Evolutionary conservation across 1,140 invertebrate species (phyloP).

Genomic region (Magallana gigas): DNA sequence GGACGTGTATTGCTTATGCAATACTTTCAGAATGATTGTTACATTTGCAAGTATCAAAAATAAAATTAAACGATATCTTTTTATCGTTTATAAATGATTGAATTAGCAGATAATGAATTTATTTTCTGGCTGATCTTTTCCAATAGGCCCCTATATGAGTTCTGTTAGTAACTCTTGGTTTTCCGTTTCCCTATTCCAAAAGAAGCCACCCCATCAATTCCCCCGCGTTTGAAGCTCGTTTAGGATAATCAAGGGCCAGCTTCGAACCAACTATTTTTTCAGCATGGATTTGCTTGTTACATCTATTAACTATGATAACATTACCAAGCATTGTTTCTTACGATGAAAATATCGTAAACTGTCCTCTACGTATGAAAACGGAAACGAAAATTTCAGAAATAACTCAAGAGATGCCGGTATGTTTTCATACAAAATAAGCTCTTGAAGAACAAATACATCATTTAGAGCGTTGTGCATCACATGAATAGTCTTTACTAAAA

Average conservation of each 20-base stretch:
- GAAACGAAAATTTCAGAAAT: neutral
- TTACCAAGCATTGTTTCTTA: neutral
- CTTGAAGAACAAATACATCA: neutral
- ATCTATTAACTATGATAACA: neutral
- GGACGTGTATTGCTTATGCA: no score
- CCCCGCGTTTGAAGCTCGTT: neutral
- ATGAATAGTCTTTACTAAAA: neutral
- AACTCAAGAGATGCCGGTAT: neutral
- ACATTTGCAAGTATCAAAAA: neutral
- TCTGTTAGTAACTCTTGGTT: slow-evolving; percentile 8
- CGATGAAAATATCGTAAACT: neutral
- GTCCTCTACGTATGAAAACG: neutral
- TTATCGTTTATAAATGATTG: neutral
- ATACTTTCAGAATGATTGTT: neutral
- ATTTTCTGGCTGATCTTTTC: slow-evolving; percentile 1
- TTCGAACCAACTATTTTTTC: neutral
- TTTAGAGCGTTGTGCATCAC: neutral
- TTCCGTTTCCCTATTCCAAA: neutral
- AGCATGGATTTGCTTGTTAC: neutral
- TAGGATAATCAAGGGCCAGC: neutral
- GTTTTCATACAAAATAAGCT: neutral
- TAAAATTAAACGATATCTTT: neutral
- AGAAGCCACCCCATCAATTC: neutral
- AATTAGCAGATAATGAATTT: neutral
- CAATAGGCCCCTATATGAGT: neutral